These are phyloP conservation scores for Nephrotoma appendiculata DNA, from an alignment of 2,888 invertebrate genomes.

Conservation along the genomic window DNA sequence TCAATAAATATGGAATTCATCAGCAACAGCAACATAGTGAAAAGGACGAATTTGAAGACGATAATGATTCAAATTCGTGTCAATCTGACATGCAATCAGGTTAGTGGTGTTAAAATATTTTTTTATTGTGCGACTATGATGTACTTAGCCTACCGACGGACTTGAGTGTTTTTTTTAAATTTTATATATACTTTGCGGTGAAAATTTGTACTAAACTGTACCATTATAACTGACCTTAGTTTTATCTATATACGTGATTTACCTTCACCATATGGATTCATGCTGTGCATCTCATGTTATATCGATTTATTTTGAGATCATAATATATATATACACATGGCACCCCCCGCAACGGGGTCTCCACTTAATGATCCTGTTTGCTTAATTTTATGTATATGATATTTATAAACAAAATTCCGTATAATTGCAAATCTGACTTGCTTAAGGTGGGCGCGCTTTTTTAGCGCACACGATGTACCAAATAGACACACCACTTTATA, in stretches of 20 bases:
- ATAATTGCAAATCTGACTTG: background rate
- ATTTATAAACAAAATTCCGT: background rate
- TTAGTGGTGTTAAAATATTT: background rate
- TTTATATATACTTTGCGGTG: background rate
- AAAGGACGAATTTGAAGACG: background rate
- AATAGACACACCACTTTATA: background rate
- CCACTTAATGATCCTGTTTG: background rate
- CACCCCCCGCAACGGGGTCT: background rate
- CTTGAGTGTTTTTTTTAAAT: background rate
- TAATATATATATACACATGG: too few species aligned
- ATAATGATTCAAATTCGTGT: constrained; percentile 1
- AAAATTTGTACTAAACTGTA: background rate
- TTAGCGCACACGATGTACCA: background rate
- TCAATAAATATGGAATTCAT: constrained; percentile 46
- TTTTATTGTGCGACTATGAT: background rate
- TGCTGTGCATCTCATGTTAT: background rate
- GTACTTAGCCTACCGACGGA: background rate
- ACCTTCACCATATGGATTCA: background rate
- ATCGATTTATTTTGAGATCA: background rate
- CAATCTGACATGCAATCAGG: background rate
- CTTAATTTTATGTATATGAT: background rate
- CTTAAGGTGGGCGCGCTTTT: background rate
- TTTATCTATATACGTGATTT: background rate
- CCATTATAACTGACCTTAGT: background rate
- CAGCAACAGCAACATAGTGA: constrained; percentile 22